phyloP scores from a whole-genome alignment of 1,140 invertebrate genomes.

The Colletes latitarsis region DNA sequence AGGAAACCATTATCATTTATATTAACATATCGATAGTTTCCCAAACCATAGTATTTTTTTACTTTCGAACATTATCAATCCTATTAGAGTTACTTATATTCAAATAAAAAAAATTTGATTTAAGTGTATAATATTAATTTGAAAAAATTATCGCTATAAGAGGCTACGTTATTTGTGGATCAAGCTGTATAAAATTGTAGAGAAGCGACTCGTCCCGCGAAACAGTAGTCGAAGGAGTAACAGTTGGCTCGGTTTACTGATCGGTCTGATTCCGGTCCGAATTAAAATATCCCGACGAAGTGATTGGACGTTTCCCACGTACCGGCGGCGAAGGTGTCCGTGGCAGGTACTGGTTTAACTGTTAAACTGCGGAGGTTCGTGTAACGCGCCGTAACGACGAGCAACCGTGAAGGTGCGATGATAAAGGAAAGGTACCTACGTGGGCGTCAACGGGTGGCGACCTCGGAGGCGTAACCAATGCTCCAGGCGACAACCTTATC shows the following conservation, averaged over 20 bases:
- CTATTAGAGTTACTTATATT: no score
- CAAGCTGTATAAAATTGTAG: no score
- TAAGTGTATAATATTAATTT: no score
- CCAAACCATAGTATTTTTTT: no score
- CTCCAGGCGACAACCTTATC: conserved; percentile 61
- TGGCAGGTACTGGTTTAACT: conserved; percentile 27
- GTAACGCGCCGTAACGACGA: conserved; percentile 42
- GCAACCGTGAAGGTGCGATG: conserved; percentile 48
- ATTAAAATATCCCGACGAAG: conserved; percentile 23
- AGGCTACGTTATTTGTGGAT: no score
- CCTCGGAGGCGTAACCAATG: conserved; percentile 59
- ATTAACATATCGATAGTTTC: no score
- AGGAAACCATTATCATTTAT: no score
- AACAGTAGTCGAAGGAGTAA: not conserved
- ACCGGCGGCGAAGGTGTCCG: conserved; percentile 26
- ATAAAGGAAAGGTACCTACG: conserved; percentile 55
- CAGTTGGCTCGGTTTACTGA: not conserved
- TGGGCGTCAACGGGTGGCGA: conserved; percentile 60
- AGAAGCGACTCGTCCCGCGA: no score
- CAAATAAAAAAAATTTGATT: no score
- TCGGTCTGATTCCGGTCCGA: not conserved
- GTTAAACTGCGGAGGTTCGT: conserved; percentile 30
- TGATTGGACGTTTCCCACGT: conserved; percentile 36
- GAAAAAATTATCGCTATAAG: no score
- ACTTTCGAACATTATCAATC: no score